Evolutionary conservation across 2,888 invertebrate species (phyloP), one percentile per base, ranked within the genome.

Genomic region (Phyllotreta striolata): DNA sequence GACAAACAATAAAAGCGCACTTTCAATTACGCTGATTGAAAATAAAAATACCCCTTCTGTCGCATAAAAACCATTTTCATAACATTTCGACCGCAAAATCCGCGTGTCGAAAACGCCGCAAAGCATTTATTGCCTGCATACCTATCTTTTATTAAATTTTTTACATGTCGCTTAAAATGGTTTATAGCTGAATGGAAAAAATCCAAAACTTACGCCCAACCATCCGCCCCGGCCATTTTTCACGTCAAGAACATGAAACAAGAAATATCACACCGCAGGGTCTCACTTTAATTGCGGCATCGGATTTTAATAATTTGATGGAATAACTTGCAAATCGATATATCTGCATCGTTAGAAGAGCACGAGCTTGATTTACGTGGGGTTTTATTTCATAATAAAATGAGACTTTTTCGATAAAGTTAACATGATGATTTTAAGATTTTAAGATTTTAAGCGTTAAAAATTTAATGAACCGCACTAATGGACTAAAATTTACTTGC

Each of bases 71-170:
- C 35, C 40, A 55, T 55, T 9, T 55, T 41, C 14, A 41, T 14
- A 39, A 55, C 37, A 43, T n/a, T 24, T 9, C 37, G 9, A 7
- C 10, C 5, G 24, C 38, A 6, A 38, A 39, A 38, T 14, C 8
- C 13, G 9, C 43, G 14, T 55, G 55, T 24, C 34, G 34, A 55
- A 41, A 55, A 41, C 43, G 34, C 55, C 12, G 34, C 55, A 41
- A 55, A 55, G 43, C 55, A 55, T 55, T 55, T 55, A 55, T 55
- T 55, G 55, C 55, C 38, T 37, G 49, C 58, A 49, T 58, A 49
- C 58, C 46, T 58, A 49, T 46, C 39, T 58, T 49, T 47, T 58
- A 58, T 58, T 58, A 49, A 47, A 58, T 47, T 58, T 46, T 58
- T 58, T 47, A 49, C 39, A 47, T 58, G 47, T 34, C 58, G 40